Evolutionary conservation across 2,113 vertebrate species (phyloP).

Genomic region (Motacilla alba): DNA sequence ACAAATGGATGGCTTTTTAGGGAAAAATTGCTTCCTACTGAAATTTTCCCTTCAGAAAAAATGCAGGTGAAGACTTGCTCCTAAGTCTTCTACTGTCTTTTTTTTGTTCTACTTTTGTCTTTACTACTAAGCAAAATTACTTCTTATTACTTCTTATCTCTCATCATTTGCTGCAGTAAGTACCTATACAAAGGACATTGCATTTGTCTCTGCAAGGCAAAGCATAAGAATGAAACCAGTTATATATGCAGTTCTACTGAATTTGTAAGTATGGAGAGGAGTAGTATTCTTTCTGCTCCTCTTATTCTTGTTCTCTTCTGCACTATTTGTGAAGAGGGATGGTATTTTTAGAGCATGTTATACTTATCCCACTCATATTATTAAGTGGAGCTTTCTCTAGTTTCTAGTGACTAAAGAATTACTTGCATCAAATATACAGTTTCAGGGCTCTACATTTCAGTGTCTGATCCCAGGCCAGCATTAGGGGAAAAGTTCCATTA

Average conservation of each 20-base stretch:
- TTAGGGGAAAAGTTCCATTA: not conserved
- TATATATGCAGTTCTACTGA: not conserved
- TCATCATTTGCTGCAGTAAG: not conserved
- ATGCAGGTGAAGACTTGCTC: not conserved
- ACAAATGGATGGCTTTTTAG: not conserved
- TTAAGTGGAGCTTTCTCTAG: not conserved
- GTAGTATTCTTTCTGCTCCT: not conserved
- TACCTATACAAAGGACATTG: not conserved
- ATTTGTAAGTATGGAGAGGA: not conserved
- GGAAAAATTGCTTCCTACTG: not conserved
- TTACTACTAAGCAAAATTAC: not conserved
- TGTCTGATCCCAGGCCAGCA: not conserved
- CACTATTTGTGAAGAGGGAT: not conserved
- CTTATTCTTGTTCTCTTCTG: not conserved
- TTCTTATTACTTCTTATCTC: not conserved
- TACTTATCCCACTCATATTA: not conserved
- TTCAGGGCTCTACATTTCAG: not conserved
- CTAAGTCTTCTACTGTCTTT: not conserved
- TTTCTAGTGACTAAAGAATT: not conserved
- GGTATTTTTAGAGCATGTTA: not conserved
- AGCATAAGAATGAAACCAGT: not conserved
- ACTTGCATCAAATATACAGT: not conserved
- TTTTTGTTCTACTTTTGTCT: not conserved
- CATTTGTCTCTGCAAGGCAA: not conserved
- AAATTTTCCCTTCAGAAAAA: not conserved